A percentile compares a stretch with the other conserved stretches of the same genome.
Evolutionary conservation across 1,140 invertebrate species (phyloP).

Genomic region (Bombus sylvicola): DNA sequence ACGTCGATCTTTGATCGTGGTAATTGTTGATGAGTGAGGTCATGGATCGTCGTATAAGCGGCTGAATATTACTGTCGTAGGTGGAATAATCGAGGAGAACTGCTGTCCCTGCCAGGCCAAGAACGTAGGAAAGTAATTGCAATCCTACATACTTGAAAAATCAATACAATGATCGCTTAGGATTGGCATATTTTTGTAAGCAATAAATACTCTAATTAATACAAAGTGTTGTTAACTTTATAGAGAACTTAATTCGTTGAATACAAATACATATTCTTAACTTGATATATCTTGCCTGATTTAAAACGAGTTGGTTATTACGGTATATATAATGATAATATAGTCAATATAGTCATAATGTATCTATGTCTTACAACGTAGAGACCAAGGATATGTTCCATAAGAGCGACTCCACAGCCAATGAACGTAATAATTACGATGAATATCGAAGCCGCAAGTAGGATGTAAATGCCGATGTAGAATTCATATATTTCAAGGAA

Average conservation of each 20-base stretch:
- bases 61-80: conserved; percentile 89
- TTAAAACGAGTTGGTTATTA: no score
- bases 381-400: conserved; percentile 86
- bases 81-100: conserved; percentile 91
- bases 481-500: conserved; percentile 89
- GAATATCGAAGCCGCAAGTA: conserved; percentile 87
- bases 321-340: not conserved
- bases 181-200: not conserved
- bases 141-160: conserved; percentile 87
- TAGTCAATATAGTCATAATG: not conserved
- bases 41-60: conserved; percentile 88
- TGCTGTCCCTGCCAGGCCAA: conserved; percentile 89
- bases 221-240: no score
- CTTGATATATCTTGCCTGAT: no score
- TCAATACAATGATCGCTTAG: conserved; percentile 46
- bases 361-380: conserved; percentile 84
- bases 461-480: conserved; percentile 91
- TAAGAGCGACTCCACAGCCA: conserved; percentile 88
- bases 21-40: conserved; percentile 88
- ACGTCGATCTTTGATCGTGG: conserved; percentile 85
- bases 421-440: conserved; percentile 89
- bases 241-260: no score
- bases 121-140: conserved; percentile 87
- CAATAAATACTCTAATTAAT: not conserved
- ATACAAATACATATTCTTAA: no score